Conservation (phyloP, 2,113 vertebrate genomes). For the Hydrolagus affinis region DNA sequence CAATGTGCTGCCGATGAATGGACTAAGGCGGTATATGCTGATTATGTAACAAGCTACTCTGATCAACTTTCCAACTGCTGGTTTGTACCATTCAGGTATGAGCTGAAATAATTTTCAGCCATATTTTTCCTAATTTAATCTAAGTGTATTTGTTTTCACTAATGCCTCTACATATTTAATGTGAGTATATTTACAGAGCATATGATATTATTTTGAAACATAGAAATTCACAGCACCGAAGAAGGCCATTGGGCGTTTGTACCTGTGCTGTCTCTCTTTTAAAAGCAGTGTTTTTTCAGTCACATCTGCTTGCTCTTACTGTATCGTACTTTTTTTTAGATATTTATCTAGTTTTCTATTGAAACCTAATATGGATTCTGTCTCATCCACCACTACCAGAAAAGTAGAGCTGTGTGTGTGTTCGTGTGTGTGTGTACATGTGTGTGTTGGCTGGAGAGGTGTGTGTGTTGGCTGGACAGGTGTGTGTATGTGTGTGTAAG, state of each 20-base stretch:
- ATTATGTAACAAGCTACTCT: slow-evolving; percentile 60
- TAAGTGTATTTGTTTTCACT: not conserved
- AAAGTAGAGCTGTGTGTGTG: not conserved
- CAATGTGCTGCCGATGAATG: slow-evolving; percentile 71
- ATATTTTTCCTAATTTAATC: no score
- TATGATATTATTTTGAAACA: not conserved
- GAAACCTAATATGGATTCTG: no score
- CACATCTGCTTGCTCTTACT: not conserved
- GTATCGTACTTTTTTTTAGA: no score
- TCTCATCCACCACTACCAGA: no score
- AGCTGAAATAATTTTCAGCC: not conserved
- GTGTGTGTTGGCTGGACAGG: no score
- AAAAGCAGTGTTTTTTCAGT: not conserved
- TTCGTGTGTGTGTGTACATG: no score
- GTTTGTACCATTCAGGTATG: slow-evolving; percentile 81
- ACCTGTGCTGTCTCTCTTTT: not conserved
- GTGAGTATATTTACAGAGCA: not conserved
- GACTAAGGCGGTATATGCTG: slow-evolving; percentile 60
- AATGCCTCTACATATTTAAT: not conserved
- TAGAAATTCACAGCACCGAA: not conserved
- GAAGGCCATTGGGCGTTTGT: no score
- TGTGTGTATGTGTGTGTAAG: no score
- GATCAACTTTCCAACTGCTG: slow-evolving; percentile 61
- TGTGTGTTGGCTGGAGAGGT: no score
- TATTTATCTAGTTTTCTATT: no score